phyloP scores from a whole-genome alignment of 2,113 vertebrate species.

The Hippocampus comes region DNA sequence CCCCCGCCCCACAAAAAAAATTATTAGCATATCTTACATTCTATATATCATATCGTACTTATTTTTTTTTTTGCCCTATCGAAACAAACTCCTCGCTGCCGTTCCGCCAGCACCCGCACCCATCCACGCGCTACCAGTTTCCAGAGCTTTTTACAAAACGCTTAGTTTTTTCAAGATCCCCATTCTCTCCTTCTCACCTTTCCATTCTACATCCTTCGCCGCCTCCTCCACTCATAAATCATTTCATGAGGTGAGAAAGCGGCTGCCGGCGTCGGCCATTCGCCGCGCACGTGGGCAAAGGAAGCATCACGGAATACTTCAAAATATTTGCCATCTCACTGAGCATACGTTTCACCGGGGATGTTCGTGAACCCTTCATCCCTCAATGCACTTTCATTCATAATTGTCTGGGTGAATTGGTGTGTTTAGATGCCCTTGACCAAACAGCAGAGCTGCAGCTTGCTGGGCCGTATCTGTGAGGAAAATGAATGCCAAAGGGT shows the following conservation, averaged over 20 bases:
- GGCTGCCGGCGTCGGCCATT: constrained; percentile 57
- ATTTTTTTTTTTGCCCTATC: no score
- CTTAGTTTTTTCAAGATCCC: not conserved
- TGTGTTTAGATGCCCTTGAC: constrained; percentile 58
- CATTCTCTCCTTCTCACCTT: constrained; percentile 38
- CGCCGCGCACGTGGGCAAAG: constrained; percentile 8
- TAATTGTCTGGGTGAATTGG: constrained; percentile 25
- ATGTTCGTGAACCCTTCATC: constrained; percentile 51
- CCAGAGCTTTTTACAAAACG: not conserved
- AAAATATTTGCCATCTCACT: constrained; percentile 45
- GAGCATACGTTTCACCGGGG: constrained; percentile 39
- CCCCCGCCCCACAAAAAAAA: no score
- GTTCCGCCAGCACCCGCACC: no score
- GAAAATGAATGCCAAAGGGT: constrained; percentile 59
- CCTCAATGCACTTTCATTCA: constrained; percentile 35
- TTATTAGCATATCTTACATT: no score
- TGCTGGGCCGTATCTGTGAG: constrained; percentile 48
- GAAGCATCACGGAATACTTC: constrained; percentile 44
- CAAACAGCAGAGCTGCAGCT: constrained; percentile 49
- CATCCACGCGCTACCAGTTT: not conserved
- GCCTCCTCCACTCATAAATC: constrained; percentile 71
- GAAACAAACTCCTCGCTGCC: no score
- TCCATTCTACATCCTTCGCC: constrained; percentile 55
- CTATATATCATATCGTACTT: no score
- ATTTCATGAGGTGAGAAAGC: constrained; percentile 63